Base-by-base conservation (phyloP, 2,797 vertebrate genomes). In the Enoplosus armatus region DNA sequence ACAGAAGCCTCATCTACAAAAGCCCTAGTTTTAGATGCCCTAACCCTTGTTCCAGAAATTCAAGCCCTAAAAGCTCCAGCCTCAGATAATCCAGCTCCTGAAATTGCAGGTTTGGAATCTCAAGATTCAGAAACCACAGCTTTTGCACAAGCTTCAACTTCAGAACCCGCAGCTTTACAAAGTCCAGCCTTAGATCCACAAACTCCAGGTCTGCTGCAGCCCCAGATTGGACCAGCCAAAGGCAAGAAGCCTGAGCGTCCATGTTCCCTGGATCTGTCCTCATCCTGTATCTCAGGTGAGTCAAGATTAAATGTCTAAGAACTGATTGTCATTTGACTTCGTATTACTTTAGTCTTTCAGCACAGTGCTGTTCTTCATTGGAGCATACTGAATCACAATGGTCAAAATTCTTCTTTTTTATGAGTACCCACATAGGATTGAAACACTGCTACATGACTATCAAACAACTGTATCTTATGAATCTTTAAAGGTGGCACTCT, bases 211-310 rank as follows among this genome's bases (percentile, higher is more conserved):
- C 48, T 75, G 20, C 4, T 79, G 51, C 61, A 48, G 58, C 18
- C 27, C 45, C 72, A 80, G 51, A 51, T 73, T 56, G 75, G 82
- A 43, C 93, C 85, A 35, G 80, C 76, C 55, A 96, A 94, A 70
- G 80, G 92, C 71, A 95, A 94, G 83, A 95, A 96, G 91, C 96
- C 96, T 66, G 96, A 97, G 85, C 95, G 98, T 71, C 98, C 98
- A 41, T 96, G 96, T 85, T 99, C 98, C 0, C 92, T 99, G 93
- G 97, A 99, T 90, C 93, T 99, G 61, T 98, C 97, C 6, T 93
- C 95, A 31, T 95, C 94, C 81, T 87, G 94, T 60, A 66, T 65
- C 18, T 67, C 89, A 76, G 90, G 93, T 91, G 18, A 87, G 79
- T 80, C 50, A 5, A 56, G 6, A 48, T 39, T 15, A 37, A 29